Evolutionary conservation across 2,797 vertebrate genomes (phyloP).

Genomic region (Cyprinodon diabolis): DNA sequence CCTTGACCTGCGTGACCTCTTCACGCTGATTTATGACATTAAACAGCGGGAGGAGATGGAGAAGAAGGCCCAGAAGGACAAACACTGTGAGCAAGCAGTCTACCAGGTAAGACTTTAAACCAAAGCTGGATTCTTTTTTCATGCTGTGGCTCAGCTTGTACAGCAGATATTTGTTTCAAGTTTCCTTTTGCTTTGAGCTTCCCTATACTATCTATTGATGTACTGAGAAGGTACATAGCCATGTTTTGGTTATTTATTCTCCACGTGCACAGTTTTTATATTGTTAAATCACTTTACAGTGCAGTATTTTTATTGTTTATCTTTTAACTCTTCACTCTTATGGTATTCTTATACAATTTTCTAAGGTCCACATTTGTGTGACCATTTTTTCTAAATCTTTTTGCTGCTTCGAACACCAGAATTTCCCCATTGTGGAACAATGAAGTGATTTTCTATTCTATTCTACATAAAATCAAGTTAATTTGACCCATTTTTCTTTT

Average conservation of each 20-base stretch:
- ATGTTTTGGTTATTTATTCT: no score
- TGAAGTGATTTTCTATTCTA: no score
- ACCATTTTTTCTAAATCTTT: no score
- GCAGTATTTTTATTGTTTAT: no score
- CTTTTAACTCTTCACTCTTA: no score
- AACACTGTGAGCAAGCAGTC: constrained; percentile 97
- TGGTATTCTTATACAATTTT: no score
- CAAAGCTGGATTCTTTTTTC: background rate
- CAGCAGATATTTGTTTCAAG: constrained; percentile 19
- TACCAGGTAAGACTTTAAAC: constrained; percentile 87
- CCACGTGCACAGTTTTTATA: no score
- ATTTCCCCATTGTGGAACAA: no score
- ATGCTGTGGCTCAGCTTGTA: constrained; percentile 26
- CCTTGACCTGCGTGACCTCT: constrained; percentile 96
- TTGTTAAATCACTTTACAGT: no score
- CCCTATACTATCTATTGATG: constrained; percentile 21
- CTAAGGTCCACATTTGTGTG: no score
- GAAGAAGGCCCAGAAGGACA: constrained; percentile 98
- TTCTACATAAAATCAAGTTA: constrained; percentile 21
- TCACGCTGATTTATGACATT: constrained; percentile 98
- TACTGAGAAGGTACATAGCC: constrained; percentile 17
- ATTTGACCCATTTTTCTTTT: constrained; percentile 8
- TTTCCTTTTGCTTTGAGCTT: constrained; percentile 18
- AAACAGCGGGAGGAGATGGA: constrained; percentile 97
- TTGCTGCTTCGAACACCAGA: no score